These are phyloP conservation scores for Sebastes matsubarae DNA, from an alignment of 2,797 vertebrate genomes.

Conservation along the genomic window DNA sequence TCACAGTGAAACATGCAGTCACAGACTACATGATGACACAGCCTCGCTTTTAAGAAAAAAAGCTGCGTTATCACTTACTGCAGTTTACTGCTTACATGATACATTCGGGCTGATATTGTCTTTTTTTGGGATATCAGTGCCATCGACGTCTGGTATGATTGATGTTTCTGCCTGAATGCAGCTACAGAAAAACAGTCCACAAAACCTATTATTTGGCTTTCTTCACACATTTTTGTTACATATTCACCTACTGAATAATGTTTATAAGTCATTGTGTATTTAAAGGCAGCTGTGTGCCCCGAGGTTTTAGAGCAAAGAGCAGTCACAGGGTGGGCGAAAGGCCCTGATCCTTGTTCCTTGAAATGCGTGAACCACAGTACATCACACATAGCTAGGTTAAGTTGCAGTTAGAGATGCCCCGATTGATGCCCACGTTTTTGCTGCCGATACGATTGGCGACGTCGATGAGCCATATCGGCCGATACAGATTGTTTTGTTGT, in stretches of 20 bases:
- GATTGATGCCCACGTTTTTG: no score
- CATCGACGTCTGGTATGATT: background rate
- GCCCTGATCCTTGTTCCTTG: background rate
- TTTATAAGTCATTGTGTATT: background rate
- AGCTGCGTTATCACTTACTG: background rate
- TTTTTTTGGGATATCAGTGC: background rate
- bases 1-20: background rate
- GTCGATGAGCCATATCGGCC: background rate
- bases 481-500: background rate
- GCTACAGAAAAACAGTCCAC: background rate
- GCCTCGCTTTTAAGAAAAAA: background rate
- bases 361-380: background rate
- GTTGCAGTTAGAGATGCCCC: no score
- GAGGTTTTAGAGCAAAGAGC: no score
- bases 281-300: background rate
- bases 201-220: background rate
- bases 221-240: background rate
- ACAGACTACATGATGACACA: background rate
- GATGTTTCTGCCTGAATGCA: background rate
- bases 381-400: background rate
- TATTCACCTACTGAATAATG: background rate
- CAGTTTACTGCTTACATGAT: background rate
- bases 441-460: background rate
- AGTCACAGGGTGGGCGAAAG: background rate
- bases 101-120: background rate